Base-by-base conservation (phyloP, 2,888 invertebrate species). In the Platycheirus rosarum region DNA sequence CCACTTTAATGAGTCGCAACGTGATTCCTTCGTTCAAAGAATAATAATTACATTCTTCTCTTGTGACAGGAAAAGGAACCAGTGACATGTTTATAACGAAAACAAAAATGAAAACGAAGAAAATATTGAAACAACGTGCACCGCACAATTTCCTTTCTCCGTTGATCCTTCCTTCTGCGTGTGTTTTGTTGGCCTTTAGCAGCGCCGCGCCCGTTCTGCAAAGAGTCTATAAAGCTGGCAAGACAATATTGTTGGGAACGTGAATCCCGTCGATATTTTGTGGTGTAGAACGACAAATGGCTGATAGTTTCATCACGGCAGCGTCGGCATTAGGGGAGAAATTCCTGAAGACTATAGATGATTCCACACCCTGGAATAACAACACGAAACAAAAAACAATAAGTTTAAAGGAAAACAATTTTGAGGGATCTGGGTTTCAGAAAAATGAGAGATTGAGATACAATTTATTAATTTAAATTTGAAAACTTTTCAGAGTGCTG, bases 1-100 rank as follows among this genome's bases (percentile, higher is more conserved):
- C 82, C 82, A 76, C 71, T 73, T 82, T 71, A 82, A 82, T 77
- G 71, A 77, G 46, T 77, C 62, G 77, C 66, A 82, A 71, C 63
- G 62, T 68, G 71, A 62, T 77, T 63, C 49, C 48, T 68, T 77
- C 57, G 73, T 63, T 62, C 55, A 63, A 32, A 44, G 77, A 77
- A 82, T 82, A 77, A 73, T 77, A 82, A 77, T 76, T 77, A 63
- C 42, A 76, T 80, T 75, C 68, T 55, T 68, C 77, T 63, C 37
- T 66, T 49, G 63, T 49, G 48, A 4, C 71, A 77, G 82, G 73
- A 73, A 73, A 48, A 71, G 49, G 55, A 71, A 71, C 66, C 44
- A 71, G 63, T 71, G 77, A 73, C 82, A 82, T 82, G 42, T 77
- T 82, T 44, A 71, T 53, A 49, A 23, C 23, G n/a, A n/a, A 35